Base-by-base conservation (phyloP, 92 coral and sea anemone genomes). In the Phenganax subtilis region DNA sequence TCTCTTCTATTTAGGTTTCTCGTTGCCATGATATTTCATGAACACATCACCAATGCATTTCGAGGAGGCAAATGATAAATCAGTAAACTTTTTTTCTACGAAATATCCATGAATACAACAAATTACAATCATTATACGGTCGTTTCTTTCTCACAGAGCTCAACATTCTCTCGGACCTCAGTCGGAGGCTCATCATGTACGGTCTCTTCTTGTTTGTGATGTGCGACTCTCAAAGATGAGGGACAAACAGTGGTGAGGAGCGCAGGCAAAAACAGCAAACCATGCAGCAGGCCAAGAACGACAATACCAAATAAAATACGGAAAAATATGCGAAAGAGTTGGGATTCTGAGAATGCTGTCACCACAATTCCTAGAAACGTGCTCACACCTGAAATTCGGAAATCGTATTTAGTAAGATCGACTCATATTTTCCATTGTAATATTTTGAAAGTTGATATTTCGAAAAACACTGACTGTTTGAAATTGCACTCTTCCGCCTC, bases 321-420 rank as follows among this genome's bases (percentile, higher is more conserved):
- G 85, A 91, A 91, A 80, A 91, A 91, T n/a, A 91, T 89, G 51
- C 86, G 92, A 86, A 89, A 91, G 61, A 91, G 78, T 55, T 91
- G 91, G 7, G 96, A 91, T 16, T 85, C 75, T 25, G 96, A 86
- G 14, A 91, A 86, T 27, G 91, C 88, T 0, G 82, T 87, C 31
- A 86, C 87, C 74, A 87, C 30, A 72, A 91, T 75, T 1, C 96
- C 96, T 51, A 91, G 83, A 67, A 91, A 85, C 2, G 96, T 91
- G 64, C 96, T 91, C 66, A 85, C 58, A 53, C 92, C 96, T 91
- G 57, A 54, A 69, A 71, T 14, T 15, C 12, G 81, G 15, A 14
- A 27, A 76, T 75, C 0, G 9, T 10, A 28, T 20, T 51, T 11
- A 61, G 47, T 59, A 25, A 5, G 30, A 9, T 30, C 27, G 12